These are phyloP conservation scores for Saccostrea echinata DNA, from an alignment of 1,140 invertebrate genomes.

Conservation along the genomic window DNA sequence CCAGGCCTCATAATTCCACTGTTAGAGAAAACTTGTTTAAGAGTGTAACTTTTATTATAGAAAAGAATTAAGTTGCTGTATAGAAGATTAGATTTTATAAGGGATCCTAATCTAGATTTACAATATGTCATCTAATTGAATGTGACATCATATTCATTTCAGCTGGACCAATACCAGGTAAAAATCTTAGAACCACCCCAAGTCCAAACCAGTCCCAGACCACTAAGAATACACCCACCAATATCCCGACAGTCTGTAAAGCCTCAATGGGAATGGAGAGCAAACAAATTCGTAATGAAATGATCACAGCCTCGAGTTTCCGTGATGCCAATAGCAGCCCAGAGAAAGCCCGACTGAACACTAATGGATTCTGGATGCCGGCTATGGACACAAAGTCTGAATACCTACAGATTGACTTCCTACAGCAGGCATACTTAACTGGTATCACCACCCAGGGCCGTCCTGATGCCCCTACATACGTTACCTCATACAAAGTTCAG, in stretches of 20 bases:
- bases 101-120: too few species aligned
- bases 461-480: conserved; percentile 82
- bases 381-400: conserved; percentile 68
- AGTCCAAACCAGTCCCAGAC: background rate
- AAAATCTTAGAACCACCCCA: background rate
- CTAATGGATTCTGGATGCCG: conserved; percentile 71
- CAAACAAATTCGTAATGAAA: conserved; percentile 81
- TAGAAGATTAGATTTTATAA: too few species aligned
- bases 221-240: conserved; percentile 54
- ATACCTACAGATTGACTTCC: conserved; percentile 86
- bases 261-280: conserved; percentile 86
- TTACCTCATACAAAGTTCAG: conserved; percentile 86
- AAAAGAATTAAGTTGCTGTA: too few species aligned
- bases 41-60: too few species aligned
- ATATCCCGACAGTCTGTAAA: conserved; percentile 78
- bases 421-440: conserved; percentile 87
- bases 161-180: background rate
- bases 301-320: conserved; percentile 83
- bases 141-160: conserved; percentile 16
- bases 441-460: conserved; percentile 86
- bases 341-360: conserved; percentile 73
- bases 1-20: too few species aligned
- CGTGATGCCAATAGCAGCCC: conserved; percentile 72
- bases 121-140: background rate
- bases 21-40: too few species aligned